phyloP scores from a whole-genome alignment of 2,797 vertebrate species.

The Cheirogaleus major region DNA sequence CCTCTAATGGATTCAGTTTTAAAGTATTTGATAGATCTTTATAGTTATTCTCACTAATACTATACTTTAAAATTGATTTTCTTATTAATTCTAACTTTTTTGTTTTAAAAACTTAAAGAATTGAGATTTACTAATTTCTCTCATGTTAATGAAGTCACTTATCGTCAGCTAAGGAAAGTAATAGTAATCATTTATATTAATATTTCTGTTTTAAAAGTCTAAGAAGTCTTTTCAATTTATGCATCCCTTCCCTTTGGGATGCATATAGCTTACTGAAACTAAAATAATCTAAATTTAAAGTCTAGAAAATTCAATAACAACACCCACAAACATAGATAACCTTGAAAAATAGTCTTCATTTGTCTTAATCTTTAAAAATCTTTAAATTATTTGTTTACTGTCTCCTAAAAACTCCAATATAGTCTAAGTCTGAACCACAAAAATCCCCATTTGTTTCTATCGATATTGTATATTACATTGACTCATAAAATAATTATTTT shows the following conservation, averaged over 20 bases:
- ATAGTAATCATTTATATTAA: not conserved
- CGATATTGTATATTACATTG: not conserved
- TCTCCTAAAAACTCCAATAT: constrained; percentile 32
- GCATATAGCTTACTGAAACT: not conserved
- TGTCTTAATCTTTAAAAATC: constrained; percentile 45
- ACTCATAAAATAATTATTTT: constrained; percentile 6
- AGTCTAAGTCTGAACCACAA: constrained; percentile 33
- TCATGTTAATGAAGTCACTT: not conserved
- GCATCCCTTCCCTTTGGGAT: not conserved
- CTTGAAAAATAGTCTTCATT: constrained; percentile 54
- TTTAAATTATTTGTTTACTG: constrained; percentile 34
- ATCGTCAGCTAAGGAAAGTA: not conserved
- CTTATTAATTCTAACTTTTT: constrained; percentile 14
- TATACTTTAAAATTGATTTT: constrained; percentile 45
- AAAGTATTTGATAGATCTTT: constrained; percentile 33
- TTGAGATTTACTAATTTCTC: constrained; percentile 37
- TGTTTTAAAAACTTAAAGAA: constrained; percentile 49
- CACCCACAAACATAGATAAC: not conserved
- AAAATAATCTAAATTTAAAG: constrained; percentile 15
- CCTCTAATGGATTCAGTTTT: not conserved
- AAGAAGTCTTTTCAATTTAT: not conserved
- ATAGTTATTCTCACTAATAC: constrained; percentile 17
- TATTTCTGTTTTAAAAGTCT: constrained; percentile 26
- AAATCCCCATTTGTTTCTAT: not conserved
- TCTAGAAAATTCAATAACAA: constrained; percentile 12